A percentile compares a stretch with the other conserved stretches of the same genome.
These are phyloP conservation scores for Clarias laeviceps DNA, from an alignment of 2,797 vertebrate genomes.

Conservation along the genomic window DNA sequence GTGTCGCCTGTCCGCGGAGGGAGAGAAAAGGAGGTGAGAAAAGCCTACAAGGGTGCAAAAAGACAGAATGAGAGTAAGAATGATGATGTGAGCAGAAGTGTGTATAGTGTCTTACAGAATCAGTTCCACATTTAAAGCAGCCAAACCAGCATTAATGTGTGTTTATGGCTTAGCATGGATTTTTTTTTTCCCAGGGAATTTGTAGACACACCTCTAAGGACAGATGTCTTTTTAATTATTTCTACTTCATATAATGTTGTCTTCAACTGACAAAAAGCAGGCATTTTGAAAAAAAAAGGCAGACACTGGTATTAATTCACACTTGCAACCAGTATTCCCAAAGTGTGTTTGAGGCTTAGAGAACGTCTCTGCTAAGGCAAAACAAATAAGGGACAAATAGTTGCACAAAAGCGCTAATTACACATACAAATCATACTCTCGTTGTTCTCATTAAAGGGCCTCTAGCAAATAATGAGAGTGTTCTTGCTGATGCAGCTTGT, in stretches of 20 bases:
- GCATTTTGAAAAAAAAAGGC: not conserved
- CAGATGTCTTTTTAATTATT: not conserved
- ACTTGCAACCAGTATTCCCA: not conserved
- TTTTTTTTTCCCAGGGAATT: not conserved
- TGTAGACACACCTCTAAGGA: not conserved
- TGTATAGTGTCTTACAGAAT: not conserved
- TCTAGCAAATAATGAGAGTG: not conserved
- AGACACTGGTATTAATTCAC: not conserved
- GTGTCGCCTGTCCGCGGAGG: constrained; percentile 42
- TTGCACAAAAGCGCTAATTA: not conserved
- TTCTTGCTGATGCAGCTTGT: not conserved
- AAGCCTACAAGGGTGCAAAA: constrained; percentile 18
- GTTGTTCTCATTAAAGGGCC: not conserved
- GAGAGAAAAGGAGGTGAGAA: constrained; percentile 26
- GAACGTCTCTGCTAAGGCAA: not conserved
- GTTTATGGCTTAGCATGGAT: not conserved
- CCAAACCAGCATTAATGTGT: not conserved
- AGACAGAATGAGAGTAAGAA: not conserved
- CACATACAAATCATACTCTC: not conserved
- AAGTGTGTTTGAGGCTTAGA: not conserved
- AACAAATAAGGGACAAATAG: not conserved
- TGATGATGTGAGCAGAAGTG: not conserved
- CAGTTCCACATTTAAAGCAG: not conserved
- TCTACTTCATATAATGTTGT: not conserved
- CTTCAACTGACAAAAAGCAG: not conserved